Evolutionary conservation across 2,797 vertebrate species (phyloP).

Genomic region (Protonibea diacanthus): DNA sequence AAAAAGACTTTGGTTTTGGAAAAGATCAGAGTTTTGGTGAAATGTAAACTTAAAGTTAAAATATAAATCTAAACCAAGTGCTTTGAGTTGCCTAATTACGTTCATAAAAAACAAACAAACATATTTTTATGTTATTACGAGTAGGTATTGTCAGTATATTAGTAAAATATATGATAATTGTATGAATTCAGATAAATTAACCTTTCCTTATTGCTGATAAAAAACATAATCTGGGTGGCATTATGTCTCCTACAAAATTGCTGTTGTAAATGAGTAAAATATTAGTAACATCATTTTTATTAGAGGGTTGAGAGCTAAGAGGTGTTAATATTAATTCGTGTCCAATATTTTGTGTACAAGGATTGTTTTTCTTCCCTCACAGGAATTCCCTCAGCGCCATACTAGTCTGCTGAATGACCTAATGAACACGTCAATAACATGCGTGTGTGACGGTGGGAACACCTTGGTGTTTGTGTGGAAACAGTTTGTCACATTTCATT

Average conservation of each 20-base stretch:
- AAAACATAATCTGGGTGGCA: neutral
- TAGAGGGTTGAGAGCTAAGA: neutral
- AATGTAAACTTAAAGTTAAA: neutral
- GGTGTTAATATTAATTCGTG: neutral
- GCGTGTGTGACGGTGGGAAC: slow-evolving; percentile 67
- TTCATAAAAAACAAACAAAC: neutral
- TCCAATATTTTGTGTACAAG: slow-evolving; percentile 38
- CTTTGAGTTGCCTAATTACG: neutral
- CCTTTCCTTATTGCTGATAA: neutral
- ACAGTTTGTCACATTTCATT: slow-evolving; percentile 85
- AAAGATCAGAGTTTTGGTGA: neutral
- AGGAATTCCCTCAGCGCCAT: slow-evolving; percentile 34
- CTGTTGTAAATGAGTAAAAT: too few relatives aligned
- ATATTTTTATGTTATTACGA: too few relatives aligned
- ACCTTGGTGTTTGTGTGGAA: slow-evolving; percentile 82
- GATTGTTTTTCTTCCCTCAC: slow-evolving; percentile 16
- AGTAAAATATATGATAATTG: too few relatives aligned
- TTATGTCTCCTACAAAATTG: neutral
- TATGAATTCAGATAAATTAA: neutral
- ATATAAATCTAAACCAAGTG: neutral
- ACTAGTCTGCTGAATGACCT: slow-evolving; percentile 62
- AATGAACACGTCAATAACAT: slow-evolving; percentile 68
- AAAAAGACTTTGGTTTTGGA: neutral
- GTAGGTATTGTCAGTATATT: too few relatives aligned
- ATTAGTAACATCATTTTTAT: too few relatives aligned